Evolutionary conservation across 2,888 invertebrate genomes (phyloP).

Genomic region (Diarsia brunnea): DNA sequence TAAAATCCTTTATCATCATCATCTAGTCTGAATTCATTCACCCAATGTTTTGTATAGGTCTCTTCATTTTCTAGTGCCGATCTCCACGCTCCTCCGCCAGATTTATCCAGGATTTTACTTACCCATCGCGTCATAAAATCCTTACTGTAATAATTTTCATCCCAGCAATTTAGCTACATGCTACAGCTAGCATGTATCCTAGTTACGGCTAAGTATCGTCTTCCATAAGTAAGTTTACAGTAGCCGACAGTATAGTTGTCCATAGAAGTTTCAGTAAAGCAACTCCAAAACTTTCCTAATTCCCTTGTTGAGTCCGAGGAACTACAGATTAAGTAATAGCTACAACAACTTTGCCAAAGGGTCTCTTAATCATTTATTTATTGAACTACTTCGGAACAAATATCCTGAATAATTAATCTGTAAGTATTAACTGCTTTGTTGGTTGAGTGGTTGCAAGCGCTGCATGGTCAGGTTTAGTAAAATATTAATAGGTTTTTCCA

Average conservation of each 20-base stretch:
- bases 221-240: neutral
- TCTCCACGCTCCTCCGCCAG: too few relatives aligned
- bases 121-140: too few relatives aligned
- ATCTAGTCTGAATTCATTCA: too few relatives aligned
- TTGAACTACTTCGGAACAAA: conserved; percentile 17
- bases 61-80: too few relatives aligned
- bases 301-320: conserved; percentile 28
- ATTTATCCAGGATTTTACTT: neutral
- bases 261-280: conserved; percentile 11
- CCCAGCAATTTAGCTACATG: too few relatives aligned
- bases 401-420: neutral
- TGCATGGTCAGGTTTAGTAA: too few relatives aligned
- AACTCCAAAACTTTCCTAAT: conserved; percentile 12
- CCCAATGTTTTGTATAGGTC: too few relatives aligned
- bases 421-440: neutral
- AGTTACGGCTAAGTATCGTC: neutral
- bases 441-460: neutral
- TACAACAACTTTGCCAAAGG: conserved; percentile 6
- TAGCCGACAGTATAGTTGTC: neutral
- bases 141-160: neutral
- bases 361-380: conserved; percentile 22
- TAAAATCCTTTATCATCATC: too few relatives aligned
- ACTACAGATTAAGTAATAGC: neutral
- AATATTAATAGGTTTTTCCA: neutral
- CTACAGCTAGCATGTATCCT: too few relatives aligned